phyloP scores from a whole-genome alignment of 2,888 invertebrate species.

The Chelonus formosanus region DNA sequence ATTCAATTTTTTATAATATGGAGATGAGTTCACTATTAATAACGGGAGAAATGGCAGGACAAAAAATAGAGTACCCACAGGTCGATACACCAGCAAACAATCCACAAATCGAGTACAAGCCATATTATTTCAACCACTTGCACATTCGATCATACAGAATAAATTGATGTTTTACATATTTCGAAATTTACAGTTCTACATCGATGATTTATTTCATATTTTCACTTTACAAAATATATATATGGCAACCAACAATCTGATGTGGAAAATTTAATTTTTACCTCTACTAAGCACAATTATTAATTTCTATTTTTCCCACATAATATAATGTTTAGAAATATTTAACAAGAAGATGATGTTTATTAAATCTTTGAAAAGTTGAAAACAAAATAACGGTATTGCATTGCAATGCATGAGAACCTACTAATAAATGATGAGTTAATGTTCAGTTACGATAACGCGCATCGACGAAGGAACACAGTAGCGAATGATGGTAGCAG shows the following conservation, averaged over 20 bases:
- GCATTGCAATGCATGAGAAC: background rate
- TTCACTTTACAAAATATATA: background rate
- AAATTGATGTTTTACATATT: background rate
- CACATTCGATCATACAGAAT: slow-evolving; percentile 25
- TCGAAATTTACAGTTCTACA: background rate
- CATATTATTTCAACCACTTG: slow-evolving; percentile 22
- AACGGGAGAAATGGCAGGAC: background rate
- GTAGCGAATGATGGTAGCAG: slow-evolving; percentile 42
- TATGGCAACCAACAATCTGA: too few relatives aligned
- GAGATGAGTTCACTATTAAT: background rate
- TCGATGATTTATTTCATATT: background rate
- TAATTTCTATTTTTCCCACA: background rate
- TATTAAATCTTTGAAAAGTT: background rate
- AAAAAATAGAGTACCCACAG: slow-evolving; percentile 17
- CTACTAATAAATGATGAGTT: slow-evolving; percentile 38
- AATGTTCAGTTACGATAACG: slow-evolving; percentile 38
- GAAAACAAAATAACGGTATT: slow-evolving; percentile 5
- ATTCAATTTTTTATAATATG: too few relatives aligned
- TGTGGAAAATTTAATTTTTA: too few relatives aligned
- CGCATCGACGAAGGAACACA: slow-evolving; percentile 35
- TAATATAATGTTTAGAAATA: background rate
- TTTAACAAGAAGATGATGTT: background rate
- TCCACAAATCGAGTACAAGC: background rate
- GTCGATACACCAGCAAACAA: slow-evolving; percentile 13
- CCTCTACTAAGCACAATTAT: background rate